Conservation (phyloP, 2,888 invertebrate genomes). For the Tipula lateralis region DNA sequence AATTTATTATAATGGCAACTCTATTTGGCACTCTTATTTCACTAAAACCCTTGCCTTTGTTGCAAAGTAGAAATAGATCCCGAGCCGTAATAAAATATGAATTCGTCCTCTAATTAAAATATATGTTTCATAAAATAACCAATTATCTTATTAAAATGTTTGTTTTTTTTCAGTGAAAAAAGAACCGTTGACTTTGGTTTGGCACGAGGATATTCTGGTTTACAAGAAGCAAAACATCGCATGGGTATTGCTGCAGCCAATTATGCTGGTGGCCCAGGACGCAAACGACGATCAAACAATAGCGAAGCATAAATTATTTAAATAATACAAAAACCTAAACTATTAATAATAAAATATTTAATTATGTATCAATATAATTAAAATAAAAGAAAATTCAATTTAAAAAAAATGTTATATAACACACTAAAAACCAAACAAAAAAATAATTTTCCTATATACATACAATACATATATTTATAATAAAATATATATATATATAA, state of each 20-base stretch:
- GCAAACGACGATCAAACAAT: slow-evolving; percentile 67
- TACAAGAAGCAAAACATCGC: slow-evolving; percentile 84
- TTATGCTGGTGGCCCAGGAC: slow-evolving; percentile 82
- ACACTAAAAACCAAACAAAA: neutral
- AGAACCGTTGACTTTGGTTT: slow-evolving; percentile 83
- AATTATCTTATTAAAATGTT: neutral
- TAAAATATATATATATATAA: neutral
- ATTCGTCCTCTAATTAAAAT: too few relatives aligned
- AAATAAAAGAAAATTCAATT: neutral
- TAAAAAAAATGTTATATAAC: neutral
- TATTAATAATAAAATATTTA: neutral
- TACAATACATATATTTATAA: neutral
- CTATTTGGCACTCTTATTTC: too few relatives aligned
- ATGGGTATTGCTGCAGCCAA: slow-evolving; percentile 87
- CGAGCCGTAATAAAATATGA: too few relatives aligned
- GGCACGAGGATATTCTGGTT: slow-evolving; percentile 82
- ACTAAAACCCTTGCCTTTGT: too few relatives aligned
- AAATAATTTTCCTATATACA: neutral
- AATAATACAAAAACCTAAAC: slow-evolving; percentile 1
- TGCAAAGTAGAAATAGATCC: too few relatives aligned
- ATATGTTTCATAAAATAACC: too few relatives aligned
- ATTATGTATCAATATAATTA: neutral
- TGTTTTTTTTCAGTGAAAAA: slow-evolving; percentile 61
- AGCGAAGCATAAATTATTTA: slow-evolving; percentile 26
- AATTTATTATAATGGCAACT: too few relatives aligned